phyloP scores from a whole-genome alignment of 1,140 invertebrate species.

The Saccostrea cuccullata region DNA sequence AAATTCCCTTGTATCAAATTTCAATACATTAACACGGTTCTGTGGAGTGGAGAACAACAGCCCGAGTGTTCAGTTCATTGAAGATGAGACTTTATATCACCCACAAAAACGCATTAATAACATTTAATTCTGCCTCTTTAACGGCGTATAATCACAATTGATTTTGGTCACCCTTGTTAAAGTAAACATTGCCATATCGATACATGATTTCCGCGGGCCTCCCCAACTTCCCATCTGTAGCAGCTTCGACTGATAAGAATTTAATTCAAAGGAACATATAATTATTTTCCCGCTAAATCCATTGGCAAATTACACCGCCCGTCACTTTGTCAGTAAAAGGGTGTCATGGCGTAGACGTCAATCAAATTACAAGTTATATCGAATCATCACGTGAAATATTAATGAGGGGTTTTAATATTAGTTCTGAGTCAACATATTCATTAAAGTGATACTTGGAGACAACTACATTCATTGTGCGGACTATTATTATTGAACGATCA shows the following conservation, averaged over 20 bases:
- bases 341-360: background rate
- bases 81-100: background rate
- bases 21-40: background rate
- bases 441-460: background rate
- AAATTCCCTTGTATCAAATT: no score
- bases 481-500: background rate
- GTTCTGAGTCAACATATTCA: background rate
- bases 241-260: background rate
- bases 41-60: background rate
- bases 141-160: background rate
- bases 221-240: background rate
- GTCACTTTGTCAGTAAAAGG: background rate
- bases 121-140: slow-evolving; percentile 13
- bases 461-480: background rate
- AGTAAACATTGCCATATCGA: background rate
- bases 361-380: background rate
- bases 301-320: slow-evolving; percentile 6
- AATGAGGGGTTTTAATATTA: background rate
- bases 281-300: slow-evolving; percentile 6
- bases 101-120: background rate
- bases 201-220: background rate
- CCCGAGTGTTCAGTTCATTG: background rate
- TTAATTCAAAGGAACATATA: slow-evolving; percentile 19
- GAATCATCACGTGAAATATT: background rate
- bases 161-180: background rate